Base-by-base conservation (phyloP, 2,888 invertebrate species). In the Andrena bicolor region DNA sequence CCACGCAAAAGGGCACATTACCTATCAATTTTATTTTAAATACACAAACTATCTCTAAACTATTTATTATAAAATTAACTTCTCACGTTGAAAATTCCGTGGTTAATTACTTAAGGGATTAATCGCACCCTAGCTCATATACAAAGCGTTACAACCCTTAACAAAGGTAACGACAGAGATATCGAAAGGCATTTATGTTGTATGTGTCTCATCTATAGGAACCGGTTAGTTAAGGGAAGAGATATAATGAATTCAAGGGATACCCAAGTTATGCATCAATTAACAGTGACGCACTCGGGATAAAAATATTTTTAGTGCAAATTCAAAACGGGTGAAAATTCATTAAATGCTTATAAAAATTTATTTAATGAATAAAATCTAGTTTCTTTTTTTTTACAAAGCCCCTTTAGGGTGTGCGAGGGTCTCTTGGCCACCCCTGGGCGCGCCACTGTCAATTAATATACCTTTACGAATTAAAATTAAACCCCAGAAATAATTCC, bases 161-260 rank as follows among this genome's bases (percentile, higher is more conserved):
- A 41, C 30, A 35, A 20, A 70, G 28, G n/a, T 49, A 66, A 65
- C 41, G 23, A n/a, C 49, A 73, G 23, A 48, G 60, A 65, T 75
- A 81, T 75, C 69, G 53, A 61, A 77, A 32, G 68, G 49, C 35
- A 76, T 82, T 82, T 82, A 74, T 71, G 75, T 76, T 76, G 77
- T 83, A 60, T 76, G 83, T 82, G 60, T 83, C 73, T 77, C 70
- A 77, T 83, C 56, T 82, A 70, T 74, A 83, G 68, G 68, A 56
- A 65, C 73, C 66, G 49, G 28, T 76, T 58, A 70, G 69, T 70
- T 53, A 41, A 41, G 28, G 53, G 28, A 70, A 58, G 28, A 66
- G 66, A 30, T 74, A 66, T 48, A 58, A 53, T 8, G 53, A 53
- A 53, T 1, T 20, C 20, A 2, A 10, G 20, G 8, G 23, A 5